Evolutionary conservation across 2,113 vertebrate genomes (phyloP), one percentile per base, ranked within the genome.

Genomic region (Saccopteryx leptura): DNA sequence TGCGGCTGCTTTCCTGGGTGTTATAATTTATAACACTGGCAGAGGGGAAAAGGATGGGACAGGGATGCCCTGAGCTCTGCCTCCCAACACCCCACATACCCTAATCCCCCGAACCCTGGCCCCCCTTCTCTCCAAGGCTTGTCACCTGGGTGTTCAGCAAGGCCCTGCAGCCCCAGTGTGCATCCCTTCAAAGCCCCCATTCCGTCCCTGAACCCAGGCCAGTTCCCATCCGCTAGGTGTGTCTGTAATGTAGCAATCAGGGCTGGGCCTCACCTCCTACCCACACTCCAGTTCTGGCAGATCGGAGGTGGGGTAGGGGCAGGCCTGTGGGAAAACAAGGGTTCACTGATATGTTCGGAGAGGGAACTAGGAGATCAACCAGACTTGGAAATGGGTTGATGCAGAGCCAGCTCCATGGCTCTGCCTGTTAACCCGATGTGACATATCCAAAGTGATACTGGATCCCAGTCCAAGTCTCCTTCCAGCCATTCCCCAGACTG

Each of bases 251-350:
- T 74, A 48, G 94, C 84, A 97, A 98, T 92, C 91, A 48, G 88
- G 95, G 96, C 39, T 89, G 91, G 48, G 92, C 39, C 92, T 96
- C 4, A 9, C 71, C 92, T 97, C 52, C 84, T 90, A 71, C 74
- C 90, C 74, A 95, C 68, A 82, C 61, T 95, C 97, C 97, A 88
- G 96, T 97, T 91, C 96, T 91, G 91, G 93, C 96, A 96, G 58
- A 96, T 95, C 60, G 92, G 81, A 85, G 82, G 63, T 54, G 74
- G 76, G 72, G 85, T 86, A 52, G 90, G 91, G 58, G 54, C 50
- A 78, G 92, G 48, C 13, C 74, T 76, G 81, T 94, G 88, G 79
- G 91, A 69, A 95, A 86, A 63, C 18, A 93, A 60, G 60, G 48
- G 18, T 80, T 92, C 65, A 26, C 48, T 88, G 85, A 46, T 52